Base-by-base conservation (phyloP, 2,888 invertebrate species). In the Drosophila villosipedis region DNA sequence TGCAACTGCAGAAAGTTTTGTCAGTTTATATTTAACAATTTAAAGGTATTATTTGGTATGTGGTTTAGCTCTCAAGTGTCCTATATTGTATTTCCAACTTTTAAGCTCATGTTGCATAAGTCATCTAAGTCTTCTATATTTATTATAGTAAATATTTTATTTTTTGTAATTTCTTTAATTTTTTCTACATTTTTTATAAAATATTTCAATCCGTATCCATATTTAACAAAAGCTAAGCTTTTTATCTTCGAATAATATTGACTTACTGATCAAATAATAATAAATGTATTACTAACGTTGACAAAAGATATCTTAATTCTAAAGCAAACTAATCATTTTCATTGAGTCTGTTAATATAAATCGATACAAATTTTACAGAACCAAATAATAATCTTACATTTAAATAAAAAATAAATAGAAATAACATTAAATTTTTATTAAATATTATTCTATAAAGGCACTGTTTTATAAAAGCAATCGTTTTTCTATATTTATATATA, bases 11-110 rank as follows among this genome's bases (percentile, higher is more conserved):
- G 4, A 25, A 4, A 9, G 9, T 9, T 25, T 9, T 25, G 4
- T 7, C 16, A 9, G 47, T 1, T 16, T 9, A 9, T 25, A 1
- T 4, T 47, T 25, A 47, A 16, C 47, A 2, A 47, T 9, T 9
- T 16, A 0, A 9, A 47, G 5, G 1, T 43, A 22, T 47, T 16
- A 9, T 16, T 47, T 47, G 22, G 14, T 14, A 47, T 22, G 1
- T 0, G 0, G 0, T 0, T 22, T 47, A 14, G 14, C 47, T 1
- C 7, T 2, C 2, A 22, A 14, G 2, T 6, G 0, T 3, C 0
- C 14, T 22, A 0, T 6, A 1, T 14, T 7, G 43, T 22, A 10
- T n/a, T 10, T 7, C 7, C 22, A 47, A 7, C 22, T 47, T 14
- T 14, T 14, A n/a, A 2, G 5, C 2, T 22, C n/a, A n/a, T 10